Evolutionary conservation across 2,888 invertebrate genomes (phyloP), one percentile per base, ranked within the genome.

Genomic region (Agrotis exclamationis): DNA sequence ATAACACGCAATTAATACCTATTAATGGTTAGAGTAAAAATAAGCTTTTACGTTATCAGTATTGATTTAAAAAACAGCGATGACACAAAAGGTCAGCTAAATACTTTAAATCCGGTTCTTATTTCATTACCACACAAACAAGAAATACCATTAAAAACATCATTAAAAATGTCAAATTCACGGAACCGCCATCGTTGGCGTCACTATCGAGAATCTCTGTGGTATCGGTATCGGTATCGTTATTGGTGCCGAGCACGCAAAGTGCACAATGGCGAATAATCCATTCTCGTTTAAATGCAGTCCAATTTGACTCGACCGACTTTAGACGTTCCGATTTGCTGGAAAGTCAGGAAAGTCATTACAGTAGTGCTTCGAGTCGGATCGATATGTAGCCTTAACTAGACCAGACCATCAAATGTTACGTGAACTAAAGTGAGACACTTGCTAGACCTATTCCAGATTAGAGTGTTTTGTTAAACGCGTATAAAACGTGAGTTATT

Each of bases 261-360:
- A 64, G 63, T 24, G 48, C 22, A 62, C 63, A 70, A 65, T 64
- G 39, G 60, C 53, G 50, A 62, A 66, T 64, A 63, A 79, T 76
- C 60, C 20, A 62, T 80, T 64, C 76, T 70, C 44, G 58, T 80
- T 60, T 70, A 75, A 79, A 80, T 75, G 70, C 79, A 72, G 62
- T 62, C 79, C 64, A 78, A 79, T 79, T 79, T 68, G 28, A 51
- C 51, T 78, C 58, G 65, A 73, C 73, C 47, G 62, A 77, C 57
- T 76, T 76, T 47, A 66, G 62, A 54, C 51, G 51, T 57, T 70
- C 51, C 47, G 68, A 51, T 63, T 69, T 63, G 51, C 45, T 63
- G 68, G 63, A 78, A 68, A 72, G 64, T 59, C 66, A 60, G 68
- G 63, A 78, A 69, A 72, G 64, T 59, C 66, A 63, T 68, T 73